Base-by-base conservation (phyloP, 1,140 invertebrate genomes). In the Drosophila pallidifrons region DNA sequence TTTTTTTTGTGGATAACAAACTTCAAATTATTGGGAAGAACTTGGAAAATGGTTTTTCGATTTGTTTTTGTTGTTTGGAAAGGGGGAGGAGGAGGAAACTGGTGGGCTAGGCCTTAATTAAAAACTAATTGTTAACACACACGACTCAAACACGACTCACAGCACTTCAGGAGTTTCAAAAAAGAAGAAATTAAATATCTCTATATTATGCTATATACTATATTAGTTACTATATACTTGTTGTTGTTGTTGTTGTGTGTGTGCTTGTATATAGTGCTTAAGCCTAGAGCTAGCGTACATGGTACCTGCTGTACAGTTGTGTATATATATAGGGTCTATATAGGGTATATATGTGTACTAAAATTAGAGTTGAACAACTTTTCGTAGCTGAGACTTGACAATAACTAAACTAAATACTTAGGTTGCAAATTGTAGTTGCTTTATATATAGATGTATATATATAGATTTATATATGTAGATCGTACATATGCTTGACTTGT, bases 141-240 rank as follows among this genome's bases (percentile, higher is more conserved):
- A 58, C 25, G 55, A 54, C 35, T 38, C 35, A 73, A 55, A 47
- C 83, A 89, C 32, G 77, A 89, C 89, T 91, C 89, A 91, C 89
- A 91, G 89, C 89, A 86, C 83, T 82, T 91, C 63, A 75, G 75
- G 75, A 79, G 82, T 86, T 90, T 79, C 75, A 65, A 72, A 71
- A 25, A 81, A 82, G 79, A 70, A 49, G 35, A 57, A 57, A 57
- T 41, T 41, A 54, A 28, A 32, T 35, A 55, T 55, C 13, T 30
- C 13, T n/a, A 68, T 68, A 57, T 25, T 45, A 80, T 59, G 55
- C 35, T 47, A 55, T 47, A 55, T 82, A 54, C 35, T 70, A 64
- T 69, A 65, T 61, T 54, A n/a, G 70, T 69, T 54, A n/a, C 67
- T 74, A 63, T 52, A 68, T 61, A 60, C 57, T 68, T 81, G 35